Evolutionary conservation across 30 jellyfish, hydroid and myxozoan genomes (phyloP).

Genomic region (Hydractinia echinata): DNA sequence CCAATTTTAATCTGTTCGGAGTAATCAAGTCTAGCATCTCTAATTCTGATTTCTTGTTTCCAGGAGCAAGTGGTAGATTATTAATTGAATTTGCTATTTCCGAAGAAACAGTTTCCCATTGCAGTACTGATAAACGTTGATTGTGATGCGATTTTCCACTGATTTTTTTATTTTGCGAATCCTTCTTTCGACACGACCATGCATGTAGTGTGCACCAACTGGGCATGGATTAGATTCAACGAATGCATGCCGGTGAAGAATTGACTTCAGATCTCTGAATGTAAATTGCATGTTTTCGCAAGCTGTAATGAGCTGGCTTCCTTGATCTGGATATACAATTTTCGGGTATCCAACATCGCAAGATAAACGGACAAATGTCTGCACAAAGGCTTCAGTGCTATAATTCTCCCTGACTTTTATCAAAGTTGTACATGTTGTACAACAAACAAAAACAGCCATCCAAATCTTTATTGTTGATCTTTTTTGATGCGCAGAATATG

Average conservation of each 20-base stretch:
- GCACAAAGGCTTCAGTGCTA: constrained; percentile 12
- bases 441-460: constrained; percentile 1
- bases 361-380: constrained; percentile 17
- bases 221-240: constrained; percentile 8
- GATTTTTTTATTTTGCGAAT: not conserved
- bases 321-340: no score
- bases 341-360: not conserved
- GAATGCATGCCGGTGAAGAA: no score
- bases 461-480: constrained; percentile 23
- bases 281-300: no score
- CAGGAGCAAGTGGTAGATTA: not conserved
- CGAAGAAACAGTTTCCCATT: constrained; percentile 1
- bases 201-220: not conserved
- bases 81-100: not conserved
- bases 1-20: constrained; percentile 10
- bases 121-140: constrained; percentile 8
- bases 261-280: no score
- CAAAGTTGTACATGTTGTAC: not conserved
- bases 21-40: constrained; percentile 10
- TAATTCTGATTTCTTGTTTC: not conserved
- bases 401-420: constrained; percentile 30
- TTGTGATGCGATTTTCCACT: not conserved
- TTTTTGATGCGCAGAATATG: constrained; percentile 9
- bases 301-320: no score
- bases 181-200: constrained; percentile 7